phyloP scores from a whole-genome alignment of 2,113 vertebrate genomes.

The Benitochromis conjunctus region DNA sequence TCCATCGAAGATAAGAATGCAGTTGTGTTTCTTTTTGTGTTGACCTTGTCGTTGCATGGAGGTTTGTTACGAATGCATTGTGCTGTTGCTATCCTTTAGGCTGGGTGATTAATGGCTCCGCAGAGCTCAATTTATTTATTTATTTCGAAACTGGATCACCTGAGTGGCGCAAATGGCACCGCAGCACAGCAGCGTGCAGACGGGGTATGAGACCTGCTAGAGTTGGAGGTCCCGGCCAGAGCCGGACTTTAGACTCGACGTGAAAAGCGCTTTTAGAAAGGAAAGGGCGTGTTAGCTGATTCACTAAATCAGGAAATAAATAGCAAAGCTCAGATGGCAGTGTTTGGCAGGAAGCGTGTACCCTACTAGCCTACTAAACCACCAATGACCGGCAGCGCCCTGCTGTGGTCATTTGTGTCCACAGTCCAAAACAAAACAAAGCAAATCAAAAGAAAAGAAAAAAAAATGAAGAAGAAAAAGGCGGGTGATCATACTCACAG shows the following conservation, averaged over 20 bases:
- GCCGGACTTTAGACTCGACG: neutral
- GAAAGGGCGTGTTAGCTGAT: neutral
- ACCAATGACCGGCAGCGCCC: neutral
- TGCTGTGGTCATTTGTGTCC: neutral
- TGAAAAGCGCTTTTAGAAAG: neutral
- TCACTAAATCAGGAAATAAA: neutral
- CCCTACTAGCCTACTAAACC: constrained; percentile 27
- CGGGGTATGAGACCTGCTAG: neutral
- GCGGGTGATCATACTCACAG: neutral
- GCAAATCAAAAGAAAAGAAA: neutral
- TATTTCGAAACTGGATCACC: neutral
- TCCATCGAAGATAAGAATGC: neutral
- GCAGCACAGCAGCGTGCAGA: neutral
- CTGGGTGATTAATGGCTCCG: accelerated
- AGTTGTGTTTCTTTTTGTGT: neutral
- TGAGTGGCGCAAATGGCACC: constrained; percentile 3
- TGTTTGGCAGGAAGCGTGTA: constrained; percentile 15
- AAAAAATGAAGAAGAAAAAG: neutral
- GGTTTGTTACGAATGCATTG: neutral
- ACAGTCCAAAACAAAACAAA: neutral
- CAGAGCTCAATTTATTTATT: neutral
- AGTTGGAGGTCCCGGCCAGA: neutral
- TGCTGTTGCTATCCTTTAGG: neutral
- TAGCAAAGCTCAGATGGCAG: too few species aligned
- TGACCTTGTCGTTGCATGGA: neutral